Conservation (phyloP, 2,113 vertebrate species). For the Limanda limanda region DNA sequence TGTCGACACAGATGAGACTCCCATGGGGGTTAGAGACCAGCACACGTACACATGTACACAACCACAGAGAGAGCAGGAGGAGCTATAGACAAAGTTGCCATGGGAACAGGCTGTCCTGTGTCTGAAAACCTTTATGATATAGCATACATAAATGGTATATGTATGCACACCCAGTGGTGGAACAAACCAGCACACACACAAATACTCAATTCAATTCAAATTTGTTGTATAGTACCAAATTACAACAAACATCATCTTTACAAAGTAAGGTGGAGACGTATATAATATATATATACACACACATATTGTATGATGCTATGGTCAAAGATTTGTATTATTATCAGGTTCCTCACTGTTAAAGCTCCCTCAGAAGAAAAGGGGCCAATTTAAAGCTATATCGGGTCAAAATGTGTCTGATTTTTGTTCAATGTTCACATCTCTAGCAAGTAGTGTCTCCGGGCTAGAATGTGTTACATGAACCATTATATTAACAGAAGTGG, state of each 20-base stretch:
- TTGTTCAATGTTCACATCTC: not conserved
- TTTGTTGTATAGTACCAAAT: too few relatives aligned
- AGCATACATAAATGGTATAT: conserved; percentile 13
- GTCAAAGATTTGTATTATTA: not conserved
- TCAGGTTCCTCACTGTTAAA: not conserved
- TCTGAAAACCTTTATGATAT: conserved; percentile 54
- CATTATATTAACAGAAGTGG: not conserved
- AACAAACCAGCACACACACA: not conserved
- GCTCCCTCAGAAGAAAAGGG: not conserved
- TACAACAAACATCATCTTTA: too few relatives aligned
- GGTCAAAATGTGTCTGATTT: not conserved
- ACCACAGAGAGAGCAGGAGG: conserved; percentile 13
- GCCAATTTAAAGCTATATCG: too few relatives aligned
- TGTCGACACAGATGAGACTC: conserved; percentile 51
- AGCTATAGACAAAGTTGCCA: conserved; percentile 64
- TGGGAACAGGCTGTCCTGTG: conserved; percentile 65
- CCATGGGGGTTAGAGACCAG: conserved; percentile 18
- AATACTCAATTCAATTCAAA: not conserved
- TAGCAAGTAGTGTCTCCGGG: not conserved
- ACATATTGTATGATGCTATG: not conserved
- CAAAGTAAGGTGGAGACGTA: too few relatives aligned
- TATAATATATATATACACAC: too few relatives aligned
- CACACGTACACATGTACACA: not conserved
- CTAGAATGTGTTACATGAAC: conserved; percentile 39
- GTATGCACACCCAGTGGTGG: conserved; percentile 1